These are phyloP conservation scores for Nestor notabilis DNA, from an alignment of 2,113 vertebrate species.

Conservation along the genomic window DNA sequence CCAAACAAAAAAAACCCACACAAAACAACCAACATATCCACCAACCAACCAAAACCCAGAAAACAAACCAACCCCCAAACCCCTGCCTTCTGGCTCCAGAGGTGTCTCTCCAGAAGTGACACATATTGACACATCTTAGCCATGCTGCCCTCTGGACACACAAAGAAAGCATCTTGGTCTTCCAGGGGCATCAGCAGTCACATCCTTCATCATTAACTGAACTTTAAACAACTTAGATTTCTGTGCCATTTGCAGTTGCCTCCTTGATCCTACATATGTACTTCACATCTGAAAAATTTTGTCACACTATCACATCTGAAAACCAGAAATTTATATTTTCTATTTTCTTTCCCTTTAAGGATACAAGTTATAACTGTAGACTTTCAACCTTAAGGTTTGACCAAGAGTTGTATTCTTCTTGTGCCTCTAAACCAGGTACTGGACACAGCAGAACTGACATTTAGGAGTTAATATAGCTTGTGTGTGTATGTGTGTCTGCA, in stretches of 20 bases:
- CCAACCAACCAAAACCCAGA: neutral
- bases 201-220: neutral
- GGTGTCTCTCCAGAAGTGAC: neutral
- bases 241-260: neutral
- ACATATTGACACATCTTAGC: neutral
- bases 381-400: neutral
- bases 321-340: neutral
- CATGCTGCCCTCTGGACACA: neutral
- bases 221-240: neutral
- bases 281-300: neutral
- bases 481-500: neutral
- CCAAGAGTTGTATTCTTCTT: neutral
- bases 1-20: neutral
- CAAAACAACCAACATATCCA: too few relatives aligned
- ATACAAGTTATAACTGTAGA: neutral
- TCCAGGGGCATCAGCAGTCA: neutral
- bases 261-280: neutral
- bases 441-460: neutral
- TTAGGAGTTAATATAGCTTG: constrained; percentile 56
- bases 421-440: neutral
- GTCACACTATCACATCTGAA: neutral
- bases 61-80: neutral
- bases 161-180: neutral
- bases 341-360: neutral
- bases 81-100: neutral